Conservation (phyloP, 2,888 invertebrate species). For the Glaucopsyche alexis region DNA sequence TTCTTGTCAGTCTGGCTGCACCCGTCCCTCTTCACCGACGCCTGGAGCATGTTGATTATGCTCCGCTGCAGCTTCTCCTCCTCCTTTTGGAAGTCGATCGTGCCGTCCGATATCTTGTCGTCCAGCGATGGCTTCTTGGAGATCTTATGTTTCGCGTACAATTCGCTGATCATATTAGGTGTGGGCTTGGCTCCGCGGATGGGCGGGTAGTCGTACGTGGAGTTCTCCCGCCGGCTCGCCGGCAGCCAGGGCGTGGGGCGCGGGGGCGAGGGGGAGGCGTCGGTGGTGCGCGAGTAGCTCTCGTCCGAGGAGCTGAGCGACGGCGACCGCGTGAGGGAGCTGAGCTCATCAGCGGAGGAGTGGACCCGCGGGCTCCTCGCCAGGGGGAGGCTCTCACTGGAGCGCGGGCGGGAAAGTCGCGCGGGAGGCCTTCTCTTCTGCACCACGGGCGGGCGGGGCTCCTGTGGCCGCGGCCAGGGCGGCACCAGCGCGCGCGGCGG, state of each 20-base stretch:
- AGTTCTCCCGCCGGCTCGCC: slow-evolving; percentile 70
- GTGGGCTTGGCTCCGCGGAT: slow-evolving; percentile 68
- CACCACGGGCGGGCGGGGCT: slow-evolving; percentile 61
- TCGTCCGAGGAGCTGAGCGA: slow-evolving; percentile 92
- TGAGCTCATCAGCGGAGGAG: slow-evolving; percentile 91
- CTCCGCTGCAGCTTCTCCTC: slow-evolving; percentile 73
- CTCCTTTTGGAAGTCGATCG: slow-evolving; percentile 66
- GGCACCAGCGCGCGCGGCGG: slow-evolving; percentile 79
- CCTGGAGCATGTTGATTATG: slow-evolving; percentile 76
- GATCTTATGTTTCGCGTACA: slow-evolving; percentile 68
- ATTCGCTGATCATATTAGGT: slow-evolving; percentile 61
- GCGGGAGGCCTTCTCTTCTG: slow-evolving; percentile 67
- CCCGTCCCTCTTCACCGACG: slow-evolving; percentile 81
- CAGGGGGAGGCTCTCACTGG: slow-evolving; percentile 83
- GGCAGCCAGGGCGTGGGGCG: slow-evolving; percentile 78
- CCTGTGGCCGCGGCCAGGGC: slow-evolving; percentile 82
- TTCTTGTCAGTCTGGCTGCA: slow-evolving; percentile 85
- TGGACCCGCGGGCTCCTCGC: slow-evolving; percentile 82
- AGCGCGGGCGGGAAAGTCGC: slow-evolving; percentile 82
- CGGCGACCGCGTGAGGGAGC: slow-evolving; percentile 89
- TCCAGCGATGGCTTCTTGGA: slow-evolving; percentile 63
- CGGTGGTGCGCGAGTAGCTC: slow-evolving; percentile 90
- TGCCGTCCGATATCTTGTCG: slow-evolving; percentile 65
- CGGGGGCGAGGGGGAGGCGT: slow-evolving; percentile 82
- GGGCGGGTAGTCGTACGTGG: slow-evolving; percentile 80